phyloP scores from a whole-genome alignment of 2,888 invertebrate genomes.

The Lithophane leautieri region DNA sequence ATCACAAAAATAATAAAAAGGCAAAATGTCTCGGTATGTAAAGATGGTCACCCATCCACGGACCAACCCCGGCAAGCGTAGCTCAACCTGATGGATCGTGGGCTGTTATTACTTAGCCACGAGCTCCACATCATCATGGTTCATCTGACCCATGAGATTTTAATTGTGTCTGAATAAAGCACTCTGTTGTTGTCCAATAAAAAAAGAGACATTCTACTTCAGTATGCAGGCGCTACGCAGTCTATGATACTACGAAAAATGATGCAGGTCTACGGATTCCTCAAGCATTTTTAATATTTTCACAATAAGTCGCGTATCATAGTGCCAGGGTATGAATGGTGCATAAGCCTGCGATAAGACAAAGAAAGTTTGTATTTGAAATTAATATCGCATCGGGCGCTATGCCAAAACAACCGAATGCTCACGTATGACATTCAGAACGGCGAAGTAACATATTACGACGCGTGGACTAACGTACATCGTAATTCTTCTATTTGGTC shows the following conservation, averaged over 20 bases:
- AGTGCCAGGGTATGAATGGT: slow-evolving; percentile 20
- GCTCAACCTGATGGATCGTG: no score
- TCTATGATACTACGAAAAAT: neutral
- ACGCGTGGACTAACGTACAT: neutral
- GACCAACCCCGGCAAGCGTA: no score
- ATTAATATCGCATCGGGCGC: slow-evolving; percentile 64
- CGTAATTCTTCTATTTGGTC: neutral
- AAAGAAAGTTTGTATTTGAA: slow-evolving; percentile 74
- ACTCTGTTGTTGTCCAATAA: slow-evolving; percentile 1
- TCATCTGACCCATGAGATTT: no score
- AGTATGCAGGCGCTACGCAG: neutral
- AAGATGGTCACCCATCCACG: no score
- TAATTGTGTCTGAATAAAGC: no score
- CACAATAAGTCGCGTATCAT: neutral
- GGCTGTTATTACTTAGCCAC: no score
- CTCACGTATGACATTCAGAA: slow-evolving; percentile 27
- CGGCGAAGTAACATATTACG: slow-evolving; percentile 8
- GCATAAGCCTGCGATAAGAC: slow-evolving; percentile 57
- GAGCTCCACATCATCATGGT: no score
- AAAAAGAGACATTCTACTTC: neutral
- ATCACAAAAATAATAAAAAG: no score
- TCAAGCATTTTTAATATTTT: slow-evolving; percentile 23
- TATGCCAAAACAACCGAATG: slow-evolving; percentile 67
- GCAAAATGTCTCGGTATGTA: no score
- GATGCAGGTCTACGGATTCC: neutral